Conservation (phyloP, 2,888 invertebrate species). For the Agrypnus murinus region DNA sequence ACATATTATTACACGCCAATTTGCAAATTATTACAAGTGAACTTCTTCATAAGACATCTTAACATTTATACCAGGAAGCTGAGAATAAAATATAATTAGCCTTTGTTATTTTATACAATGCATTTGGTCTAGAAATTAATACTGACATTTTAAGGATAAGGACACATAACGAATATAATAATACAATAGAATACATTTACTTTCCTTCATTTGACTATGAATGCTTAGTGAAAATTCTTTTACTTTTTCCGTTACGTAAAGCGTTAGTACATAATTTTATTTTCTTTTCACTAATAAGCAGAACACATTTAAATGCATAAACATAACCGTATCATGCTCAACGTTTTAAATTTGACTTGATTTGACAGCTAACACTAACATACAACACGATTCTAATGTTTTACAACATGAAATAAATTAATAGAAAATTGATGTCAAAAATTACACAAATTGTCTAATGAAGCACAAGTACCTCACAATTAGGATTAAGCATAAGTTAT, state of each 20-base stretch:
- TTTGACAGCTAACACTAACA: neutral
- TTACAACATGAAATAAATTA: neutral
- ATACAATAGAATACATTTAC: slow-evolving; percentile 4
- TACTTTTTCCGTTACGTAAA: no score
- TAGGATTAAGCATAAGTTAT: no score
- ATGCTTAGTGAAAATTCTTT: no score
- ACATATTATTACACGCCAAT: no score
- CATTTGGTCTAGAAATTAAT: neutral
- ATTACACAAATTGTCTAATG: no score
- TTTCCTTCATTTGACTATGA: neutral
- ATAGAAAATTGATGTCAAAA: neutral
- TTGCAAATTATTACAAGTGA: no score
- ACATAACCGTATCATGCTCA: no score
- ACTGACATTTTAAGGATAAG: slow-evolving; percentile 1
- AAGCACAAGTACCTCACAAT: no score
- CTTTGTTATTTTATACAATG: slow-evolving; percentile 5
- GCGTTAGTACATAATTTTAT: no score
- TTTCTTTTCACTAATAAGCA: no score
- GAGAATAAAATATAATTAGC: slow-evolving; percentile 5
- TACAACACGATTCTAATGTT: neutral
- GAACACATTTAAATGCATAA: no score
- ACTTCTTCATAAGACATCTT: no score
- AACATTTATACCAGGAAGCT: slow-evolving; percentile 6
- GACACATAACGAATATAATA: neutral
- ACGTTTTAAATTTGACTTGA: neutral